phyloP scores from a whole-genome alignment of 2,888 invertebrate species.

The Macaria liturata region DNA sequence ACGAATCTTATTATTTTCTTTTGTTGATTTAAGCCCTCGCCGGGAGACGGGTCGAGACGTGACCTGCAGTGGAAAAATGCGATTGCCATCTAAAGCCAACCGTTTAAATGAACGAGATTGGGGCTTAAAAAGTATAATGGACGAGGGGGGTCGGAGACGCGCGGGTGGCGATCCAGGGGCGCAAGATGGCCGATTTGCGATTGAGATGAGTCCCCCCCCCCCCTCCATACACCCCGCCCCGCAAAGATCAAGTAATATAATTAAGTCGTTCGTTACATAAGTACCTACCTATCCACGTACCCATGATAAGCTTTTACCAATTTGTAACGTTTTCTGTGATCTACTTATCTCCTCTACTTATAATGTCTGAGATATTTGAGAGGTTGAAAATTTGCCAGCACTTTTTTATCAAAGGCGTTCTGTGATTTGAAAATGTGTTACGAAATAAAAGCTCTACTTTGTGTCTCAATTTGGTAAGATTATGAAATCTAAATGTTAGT shows the following conservation, averaged over 20 bases:
- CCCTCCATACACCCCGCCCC: constrained; percentile 42
- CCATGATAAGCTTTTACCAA: constrained; percentile 32
- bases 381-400: not conserved
- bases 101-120: constrained; percentile 88
- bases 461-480: no score
- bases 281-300: constrained; percentile 45
- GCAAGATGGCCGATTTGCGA: constrained; percentile 84
- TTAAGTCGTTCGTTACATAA: constrained; percentile 68
- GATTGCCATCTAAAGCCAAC: constrained; percentile 88
- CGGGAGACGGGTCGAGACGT: constrained; percentile 85
- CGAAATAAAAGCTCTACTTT: not conserved
- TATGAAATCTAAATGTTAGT: no score
- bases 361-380: constrained; percentile 6
- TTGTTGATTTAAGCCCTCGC: constrained; percentile 87
- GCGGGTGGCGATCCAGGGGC: constrained; percentile 79
- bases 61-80: constrained; percentile 88
- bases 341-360: constrained; percentile 20
- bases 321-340: constrained; percentile 29
- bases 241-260: constrained; percentile 79
- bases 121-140: constrained; percentile 89
- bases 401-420: not conserved
- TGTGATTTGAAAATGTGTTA: no score
- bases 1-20: constrained; percentile 87
- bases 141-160: constrained; percentile 70
- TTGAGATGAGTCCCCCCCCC: constrained; percentile 79